Evolutionary conservation across 2,797 vertebrate species (phyloP).

Genomic region (Lagorchestes hirsutus): DNA sequence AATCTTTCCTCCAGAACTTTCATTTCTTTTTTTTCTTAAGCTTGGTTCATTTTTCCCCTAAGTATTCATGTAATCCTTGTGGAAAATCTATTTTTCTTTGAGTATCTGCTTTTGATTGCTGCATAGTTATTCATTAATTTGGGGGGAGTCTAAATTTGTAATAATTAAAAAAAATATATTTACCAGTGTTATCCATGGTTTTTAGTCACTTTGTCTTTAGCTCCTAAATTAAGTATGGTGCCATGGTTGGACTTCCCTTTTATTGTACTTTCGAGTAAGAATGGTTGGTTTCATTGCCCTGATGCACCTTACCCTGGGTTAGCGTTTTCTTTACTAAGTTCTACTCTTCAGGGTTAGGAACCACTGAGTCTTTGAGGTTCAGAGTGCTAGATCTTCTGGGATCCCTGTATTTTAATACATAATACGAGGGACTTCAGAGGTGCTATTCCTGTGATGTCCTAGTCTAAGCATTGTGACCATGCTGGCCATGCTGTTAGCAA

Average conservation of each 20-base stretch:
- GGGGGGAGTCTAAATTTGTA: not conserved
- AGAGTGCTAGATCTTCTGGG: not conserved
- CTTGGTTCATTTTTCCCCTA: no score
- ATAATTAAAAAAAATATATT: not conserved
- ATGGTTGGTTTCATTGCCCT: not conserved
- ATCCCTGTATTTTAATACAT: not conserved
- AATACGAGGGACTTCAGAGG: not conserved
- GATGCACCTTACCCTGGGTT: not conserved
- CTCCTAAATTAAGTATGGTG: not conserved
- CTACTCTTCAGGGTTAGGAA: not conserved
- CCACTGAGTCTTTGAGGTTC: not conserved
- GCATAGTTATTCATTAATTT: not conserved
- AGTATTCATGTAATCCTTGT: not conserved
- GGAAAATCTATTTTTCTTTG: not conserved
- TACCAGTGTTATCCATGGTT: not conserved
- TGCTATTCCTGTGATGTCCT: not conserved
- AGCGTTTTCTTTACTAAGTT: not conserved
- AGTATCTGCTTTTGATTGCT: not conserved
- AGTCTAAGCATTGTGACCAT: not conserved
- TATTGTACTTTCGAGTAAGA: not conserved
- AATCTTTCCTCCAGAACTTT: not conserved
- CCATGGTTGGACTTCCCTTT: accelerated
- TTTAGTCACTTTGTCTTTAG: not conserved
- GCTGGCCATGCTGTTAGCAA: not conserved
- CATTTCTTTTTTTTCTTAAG: not conserved